Conservation (phyloP, 92 coral and sea anemone genomes). For the Muricea muricata region DNA sequence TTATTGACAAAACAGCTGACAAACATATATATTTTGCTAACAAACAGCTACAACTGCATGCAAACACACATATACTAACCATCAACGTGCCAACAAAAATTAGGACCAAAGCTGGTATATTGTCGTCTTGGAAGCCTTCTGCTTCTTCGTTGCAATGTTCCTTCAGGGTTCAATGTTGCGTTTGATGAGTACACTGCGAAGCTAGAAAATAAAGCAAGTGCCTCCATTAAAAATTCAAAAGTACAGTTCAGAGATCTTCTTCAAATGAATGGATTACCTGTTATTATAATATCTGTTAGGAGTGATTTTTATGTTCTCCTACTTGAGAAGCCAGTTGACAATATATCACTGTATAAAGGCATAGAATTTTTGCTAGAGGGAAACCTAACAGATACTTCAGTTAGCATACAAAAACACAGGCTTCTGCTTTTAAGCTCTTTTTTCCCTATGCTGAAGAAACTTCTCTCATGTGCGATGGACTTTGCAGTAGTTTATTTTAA, state of each 20-base stretch:
- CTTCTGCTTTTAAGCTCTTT: background rate
- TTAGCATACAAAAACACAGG: background rate
- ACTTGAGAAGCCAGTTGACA: slow-evolving; percentile 51
- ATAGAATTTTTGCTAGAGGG: slow-evolving; percentile 47
- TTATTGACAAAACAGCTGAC: too few relatives aligned
- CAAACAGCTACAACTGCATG: too few relatives aligned
- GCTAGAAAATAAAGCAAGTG: slow-evolving; percentile 41
- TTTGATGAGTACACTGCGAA: slow-evolving; percentile 61
- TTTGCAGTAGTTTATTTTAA: slow-evolving; percentile 53
- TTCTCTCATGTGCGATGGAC: slow-evolving; percentile 54
- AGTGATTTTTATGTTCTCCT: slow-evolving; percentile 49
- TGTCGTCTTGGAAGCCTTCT: too few relatives aligned
- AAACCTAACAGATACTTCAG: background rate
- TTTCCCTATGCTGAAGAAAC: slow-evolving; percentile 19
- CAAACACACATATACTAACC: too few relatives aligned
- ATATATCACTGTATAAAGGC: slow-evolving; percentile 49
- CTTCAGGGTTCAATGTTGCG: too few relatives aligned
- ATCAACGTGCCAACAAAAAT: too few relatives aligned
- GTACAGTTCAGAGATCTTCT: slow-evolving; percentile 66
- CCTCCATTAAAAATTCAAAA: slow-evolving; percentile 30
- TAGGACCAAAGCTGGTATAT: too few relatives aligned
- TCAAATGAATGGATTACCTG: slow-evolving; percentile 54
- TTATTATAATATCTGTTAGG: slow-evolving; percentile 31
- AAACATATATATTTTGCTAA: too few relatives aligned
- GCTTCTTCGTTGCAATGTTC: too few relatives aligned